Percentiles rank a stretch among this genome's conserved stretches.
These are phyloP conservation scores for Habroteleia sp. DNA, from an alignment of 2,888 invertebrate genomes.

Conservation along the genomic window DNA sequence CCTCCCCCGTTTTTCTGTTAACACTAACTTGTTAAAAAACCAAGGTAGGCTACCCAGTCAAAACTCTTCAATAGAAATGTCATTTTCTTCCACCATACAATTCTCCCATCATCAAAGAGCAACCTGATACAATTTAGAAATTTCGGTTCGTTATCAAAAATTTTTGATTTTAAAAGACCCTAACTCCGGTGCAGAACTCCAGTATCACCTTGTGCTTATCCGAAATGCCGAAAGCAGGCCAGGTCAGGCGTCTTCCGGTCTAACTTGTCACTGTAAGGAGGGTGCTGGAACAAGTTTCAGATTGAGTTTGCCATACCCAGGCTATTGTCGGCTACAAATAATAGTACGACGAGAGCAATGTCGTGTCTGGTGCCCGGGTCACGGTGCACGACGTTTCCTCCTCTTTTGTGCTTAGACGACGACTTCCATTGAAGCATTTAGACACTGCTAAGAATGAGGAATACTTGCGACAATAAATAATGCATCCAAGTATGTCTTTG, in stretches of 20 bases:
- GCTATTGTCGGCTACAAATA: constrained; percentile 64
- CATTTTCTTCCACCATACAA: no score
- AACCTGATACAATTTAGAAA: no score
- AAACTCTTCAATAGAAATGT: no score
- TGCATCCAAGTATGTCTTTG: constrained; percentile 44
- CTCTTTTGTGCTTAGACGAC: constrained; percentile 45
- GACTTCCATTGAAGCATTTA: constrained; percentile 55
- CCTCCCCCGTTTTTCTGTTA: no score
- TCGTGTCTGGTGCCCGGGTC: constrained; percentile 70
- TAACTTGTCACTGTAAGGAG: constrained; percentile 30
- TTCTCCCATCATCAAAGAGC: no score
- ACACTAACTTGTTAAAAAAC: no score
- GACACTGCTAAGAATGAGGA: constrained; percentile 68
- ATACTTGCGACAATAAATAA: constrained; percentile 71
- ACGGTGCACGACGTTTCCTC: constrained; percentile 66
- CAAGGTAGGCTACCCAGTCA: no score
- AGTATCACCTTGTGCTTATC: no score
- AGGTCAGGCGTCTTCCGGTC: constrained; percentile 22
- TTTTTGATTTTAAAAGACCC: no score
- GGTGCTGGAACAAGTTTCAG: constrained; percentile 42
- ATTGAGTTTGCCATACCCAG: constrained; percentile 40
- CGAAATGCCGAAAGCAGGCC: constrained; percentile 15
- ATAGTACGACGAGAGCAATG: constrained; percentile 62
- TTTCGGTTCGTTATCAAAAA: no score
- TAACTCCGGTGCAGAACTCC: no score